Evolutionary conservation across 2,797 vertebrate genomes (phyloP).

Genomic region (Gallinago nigripennis): DNA sequence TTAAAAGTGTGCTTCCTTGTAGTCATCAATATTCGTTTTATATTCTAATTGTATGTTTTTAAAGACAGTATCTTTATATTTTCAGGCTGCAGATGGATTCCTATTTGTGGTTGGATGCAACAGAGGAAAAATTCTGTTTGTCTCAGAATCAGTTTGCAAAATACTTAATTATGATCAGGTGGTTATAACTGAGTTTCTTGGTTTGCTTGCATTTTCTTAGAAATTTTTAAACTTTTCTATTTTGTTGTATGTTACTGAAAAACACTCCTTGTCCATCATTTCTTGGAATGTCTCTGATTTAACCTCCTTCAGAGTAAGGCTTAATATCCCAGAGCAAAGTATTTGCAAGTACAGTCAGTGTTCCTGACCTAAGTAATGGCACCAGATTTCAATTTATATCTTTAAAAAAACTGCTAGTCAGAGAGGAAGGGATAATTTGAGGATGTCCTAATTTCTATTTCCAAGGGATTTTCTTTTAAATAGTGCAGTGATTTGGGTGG

Average conservation of each 20-base stretch:
- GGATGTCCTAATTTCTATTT: slow-evolving; percentile 21
- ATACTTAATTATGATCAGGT: slow-evolving; percentile 93
- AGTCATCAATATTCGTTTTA: background rate
- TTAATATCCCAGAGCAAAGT: background rate
- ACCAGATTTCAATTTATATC: background rate
- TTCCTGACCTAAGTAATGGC: background rate
- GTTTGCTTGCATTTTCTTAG: background rate
- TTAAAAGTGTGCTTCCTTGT: background rate
- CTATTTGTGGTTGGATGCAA: slow-evolving; percentile 96
- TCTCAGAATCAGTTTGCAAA: slow-evolving; percentile 93
- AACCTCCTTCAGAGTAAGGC: background rate
- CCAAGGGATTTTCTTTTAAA: background rate
- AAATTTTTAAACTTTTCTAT: background rate
- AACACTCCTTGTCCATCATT: background rate
- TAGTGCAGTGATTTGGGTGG: background rate
- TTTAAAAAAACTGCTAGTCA: background rate
- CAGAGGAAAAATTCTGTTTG: slow-evolving; percentile 93
- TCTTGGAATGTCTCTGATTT: background rate
- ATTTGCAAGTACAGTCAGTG: background rate
- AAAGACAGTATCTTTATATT: slow-evolving; percentile 31
- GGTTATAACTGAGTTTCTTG: slow-evolving; percentile 23
- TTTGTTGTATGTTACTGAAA: background rate
- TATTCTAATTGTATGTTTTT: background rate
- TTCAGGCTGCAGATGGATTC: slow-evolving; percentile 93
- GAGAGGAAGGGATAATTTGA: background rate